Evolutionary conservation across 2,797 vertebrate genomes (phyloP).

Genomic region (Pogonophryne albipinna): DNA sequence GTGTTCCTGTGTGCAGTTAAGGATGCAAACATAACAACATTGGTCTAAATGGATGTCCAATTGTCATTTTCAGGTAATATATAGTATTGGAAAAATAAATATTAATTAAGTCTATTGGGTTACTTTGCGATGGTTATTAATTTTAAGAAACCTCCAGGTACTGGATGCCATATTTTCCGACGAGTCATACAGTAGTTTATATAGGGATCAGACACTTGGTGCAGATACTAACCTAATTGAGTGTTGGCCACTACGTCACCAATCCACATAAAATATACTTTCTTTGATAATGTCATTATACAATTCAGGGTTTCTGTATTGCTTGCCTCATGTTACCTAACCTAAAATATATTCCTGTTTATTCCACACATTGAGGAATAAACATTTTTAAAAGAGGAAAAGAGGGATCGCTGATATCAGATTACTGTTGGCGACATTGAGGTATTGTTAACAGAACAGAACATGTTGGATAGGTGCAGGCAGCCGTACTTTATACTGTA

Average conservation of each 20-base stretch:
- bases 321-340: constrained; percentile 1
- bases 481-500: background rate
- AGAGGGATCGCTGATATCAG: background rate
- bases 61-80: background rate
- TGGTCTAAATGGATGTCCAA: background rate
- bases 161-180: background rate
- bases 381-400: background rate
- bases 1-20: background rate
- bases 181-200: background rate
- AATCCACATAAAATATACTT: background rate
- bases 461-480: background rate
- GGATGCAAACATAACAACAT: background rate
- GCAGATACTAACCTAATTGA: background rate
- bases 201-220: background rate
- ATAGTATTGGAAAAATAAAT: background rate
- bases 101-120: background rate
- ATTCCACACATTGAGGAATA: background rate
- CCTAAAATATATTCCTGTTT: background rate
- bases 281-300: background rate
- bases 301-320: background rate
- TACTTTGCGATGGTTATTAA: background rate
- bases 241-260: background rate
- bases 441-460: background rate
- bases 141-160: background rate
- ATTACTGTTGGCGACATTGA: background rate